phyloP scores from a whole-genome alignment of 2,888 invertebrate species.

The Pegoplata infirma region DNA sequence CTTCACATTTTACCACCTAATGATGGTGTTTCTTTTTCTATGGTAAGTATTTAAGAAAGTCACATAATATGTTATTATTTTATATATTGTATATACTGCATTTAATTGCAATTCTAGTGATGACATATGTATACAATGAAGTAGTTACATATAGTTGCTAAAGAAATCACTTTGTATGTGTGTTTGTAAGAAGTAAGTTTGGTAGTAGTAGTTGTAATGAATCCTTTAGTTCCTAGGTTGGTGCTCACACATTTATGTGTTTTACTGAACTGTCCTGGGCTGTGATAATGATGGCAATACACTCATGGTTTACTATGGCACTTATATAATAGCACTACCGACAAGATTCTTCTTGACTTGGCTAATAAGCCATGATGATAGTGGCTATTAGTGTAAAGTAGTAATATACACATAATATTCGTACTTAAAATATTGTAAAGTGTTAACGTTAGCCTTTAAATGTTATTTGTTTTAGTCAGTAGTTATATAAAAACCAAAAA shows the following conservation, averaged over 20 bases:
- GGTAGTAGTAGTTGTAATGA: constrained; percentile 1
- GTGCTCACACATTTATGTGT: neutral
- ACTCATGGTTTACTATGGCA: constrained; percentile 47
- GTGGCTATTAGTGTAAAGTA: constrained; percentile 55
- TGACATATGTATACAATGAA: constrained; percentile 46
- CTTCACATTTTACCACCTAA: constrained; percentile 49
- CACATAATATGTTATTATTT: constrained; percentile 61
- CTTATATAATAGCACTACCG: constrained; percentile 44
- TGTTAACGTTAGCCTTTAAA: constrained; percentile 34
- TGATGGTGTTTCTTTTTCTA: constrained; percentile 49
- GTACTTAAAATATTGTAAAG: constrained; percentile 16
- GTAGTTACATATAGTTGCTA: constrained; percentile 6
- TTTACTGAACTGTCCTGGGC: constrained; percentile 15
- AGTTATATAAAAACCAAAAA: too few relatives aligned
- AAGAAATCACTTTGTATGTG: constrained; percentile 20
- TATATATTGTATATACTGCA: too few relatives aligned
- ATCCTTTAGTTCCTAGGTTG: constrained; percentile 20
- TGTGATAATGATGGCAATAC: constrained; percentile 57
- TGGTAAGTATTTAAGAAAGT: constrained; percentile 54
- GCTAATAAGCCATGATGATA: constrained; percentile 60
- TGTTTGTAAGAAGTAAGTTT: too few relatives aligned
- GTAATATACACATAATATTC: constrained; percentile 2
- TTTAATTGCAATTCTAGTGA: constrained; percentile 54
- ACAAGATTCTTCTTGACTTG: constrained; percentile 43
- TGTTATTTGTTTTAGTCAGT: constrained; percentile 26